Conservation (phyloP, 2,888 invertebrate species). For the Orchestes rusci region DNA sequence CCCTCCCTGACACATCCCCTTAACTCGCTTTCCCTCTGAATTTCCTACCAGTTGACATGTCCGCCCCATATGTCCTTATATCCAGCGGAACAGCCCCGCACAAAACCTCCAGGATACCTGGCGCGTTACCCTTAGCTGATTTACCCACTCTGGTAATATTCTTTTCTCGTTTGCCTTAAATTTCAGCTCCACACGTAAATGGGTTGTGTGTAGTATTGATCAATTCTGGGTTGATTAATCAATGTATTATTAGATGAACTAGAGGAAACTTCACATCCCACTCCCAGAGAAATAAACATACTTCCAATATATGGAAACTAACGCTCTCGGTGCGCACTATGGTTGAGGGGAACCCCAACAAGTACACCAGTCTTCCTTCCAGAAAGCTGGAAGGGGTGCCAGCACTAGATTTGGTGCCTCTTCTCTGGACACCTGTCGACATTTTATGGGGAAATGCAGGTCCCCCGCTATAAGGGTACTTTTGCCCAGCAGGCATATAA, state of each 20-base stretch:
- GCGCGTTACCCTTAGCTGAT: too few species aligned
- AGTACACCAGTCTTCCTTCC: conserved; percentile 79
- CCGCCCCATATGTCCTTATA: too few species aligned
- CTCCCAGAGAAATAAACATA: conserved; percentile 47
- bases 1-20: too few species aligned
- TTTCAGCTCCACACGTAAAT: conserved; percentile 92
- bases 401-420: conserved; percentile 83
- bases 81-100: too few species aligned
- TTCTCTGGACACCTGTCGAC: conserved; percentile 62
- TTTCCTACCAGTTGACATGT: too few species aligned
- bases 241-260: background rate
- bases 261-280: background rate
- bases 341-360: conserved; percentile 74
- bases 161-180: too few species aligned
- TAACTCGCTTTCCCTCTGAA: too few species aligned
- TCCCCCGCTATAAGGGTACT: conserved; percentile 69
- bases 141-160: too few species aligned
- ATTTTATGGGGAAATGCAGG: conserved; percentile 69
- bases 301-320: conserved; percentile 78
- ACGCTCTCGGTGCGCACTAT: conserved; percentile 75
- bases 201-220: conserved; percentile 91
- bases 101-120: too few species aligned
- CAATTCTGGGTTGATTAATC: conserved; percentile 54
- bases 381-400: conserved; percentile 84
- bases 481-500: conserved; percentile 67